phyloP scores from a whole-genome alignment of 2,888 invertebrate genomes.

The Xanthorhoe spadicearia region DNA sequence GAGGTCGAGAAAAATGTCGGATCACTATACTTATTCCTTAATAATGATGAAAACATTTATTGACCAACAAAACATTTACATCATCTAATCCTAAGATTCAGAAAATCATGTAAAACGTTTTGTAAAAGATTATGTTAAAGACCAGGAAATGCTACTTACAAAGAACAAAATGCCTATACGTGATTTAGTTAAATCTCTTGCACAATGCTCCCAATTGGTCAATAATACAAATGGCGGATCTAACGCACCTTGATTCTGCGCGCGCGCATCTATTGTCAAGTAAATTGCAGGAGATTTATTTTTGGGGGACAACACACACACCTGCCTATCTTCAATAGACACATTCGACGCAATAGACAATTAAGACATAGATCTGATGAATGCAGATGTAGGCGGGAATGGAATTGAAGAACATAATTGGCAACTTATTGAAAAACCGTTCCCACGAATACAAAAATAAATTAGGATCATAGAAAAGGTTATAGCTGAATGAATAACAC shows the following conservation, averaged over 20 bases:
- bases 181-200: conserved; percentile 49
- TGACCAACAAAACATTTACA: no score
- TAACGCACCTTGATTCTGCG: conserved; percentile 55
- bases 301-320: conserved; percentile 50
- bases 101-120: background rate
- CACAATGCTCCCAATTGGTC: conserved; percentile 51
- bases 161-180: conserved; percentile 37
- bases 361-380: conserved; percentile 27
- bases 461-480: background rate
- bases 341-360: conserved; percentile 15
- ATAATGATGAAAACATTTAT: background rate
- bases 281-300: conserved; percentile 60
- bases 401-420: conserved; percentile 9
- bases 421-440: background rate
- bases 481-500: background rate
- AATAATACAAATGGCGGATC: conserved; percentile 41
- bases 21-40: background rate
- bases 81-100: background rate
- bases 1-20: background rate
- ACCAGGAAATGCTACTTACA: background rate
- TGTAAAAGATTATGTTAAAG: background rate
- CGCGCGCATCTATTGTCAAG: conserved; percentile 55
- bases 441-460: conserved; percentile 2
- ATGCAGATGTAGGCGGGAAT: conserved; percentile 26
- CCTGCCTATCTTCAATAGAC: conserved; percentile 48